A percentile compares a stretch with the other conserved stretches of the same genome.
These are phyloP conservation scores for Dicaeum eximium DNA, from an alignment of 2,113 vertebrate genomes.

Conservation along the genomic window DNA sequence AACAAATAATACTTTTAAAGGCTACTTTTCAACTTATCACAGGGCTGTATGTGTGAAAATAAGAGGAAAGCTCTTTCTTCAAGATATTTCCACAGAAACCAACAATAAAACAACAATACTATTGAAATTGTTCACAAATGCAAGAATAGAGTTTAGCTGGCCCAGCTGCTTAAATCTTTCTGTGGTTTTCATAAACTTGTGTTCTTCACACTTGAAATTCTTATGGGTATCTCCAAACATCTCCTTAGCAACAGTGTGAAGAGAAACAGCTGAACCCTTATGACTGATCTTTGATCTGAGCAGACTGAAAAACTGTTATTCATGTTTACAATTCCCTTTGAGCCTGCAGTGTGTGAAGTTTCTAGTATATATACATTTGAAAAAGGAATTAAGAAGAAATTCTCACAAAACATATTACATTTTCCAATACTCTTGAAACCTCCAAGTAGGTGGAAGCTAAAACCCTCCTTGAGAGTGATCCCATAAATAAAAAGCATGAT, in stretches of 20 bases:
- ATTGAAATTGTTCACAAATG: not conserved
- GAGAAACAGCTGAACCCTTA: not conserved
- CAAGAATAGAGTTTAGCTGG: not conserved
- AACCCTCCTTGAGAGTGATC: not conserved
- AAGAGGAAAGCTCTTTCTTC: not conserved
- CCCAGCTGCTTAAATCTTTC: not conserved
- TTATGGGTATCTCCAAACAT: not conserved
- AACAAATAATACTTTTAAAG: not conserved
- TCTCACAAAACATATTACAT: not conserved
- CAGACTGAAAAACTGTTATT: not conserved
- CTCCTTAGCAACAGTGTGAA: not conserved
- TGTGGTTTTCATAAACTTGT: not conserved
- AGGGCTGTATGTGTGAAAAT: not conserved
- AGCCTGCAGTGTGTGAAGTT: not conserved
- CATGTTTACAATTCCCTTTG: not conserved
- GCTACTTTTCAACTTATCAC: not conserved
- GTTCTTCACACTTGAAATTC: not conserved
- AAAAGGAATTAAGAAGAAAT: not conserved
- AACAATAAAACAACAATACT: not conserved
- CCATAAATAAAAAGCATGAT: not conserved
- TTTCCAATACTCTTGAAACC: not conserved
- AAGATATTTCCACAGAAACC: not conserved
- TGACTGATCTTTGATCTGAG: not conserved
- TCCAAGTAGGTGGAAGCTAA: not conserved
- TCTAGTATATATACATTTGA: not conserved